Base-by-base conservation (phyloP, 1,140 invertebrate species). In the Polypedilum vanderplanki region DNA sequence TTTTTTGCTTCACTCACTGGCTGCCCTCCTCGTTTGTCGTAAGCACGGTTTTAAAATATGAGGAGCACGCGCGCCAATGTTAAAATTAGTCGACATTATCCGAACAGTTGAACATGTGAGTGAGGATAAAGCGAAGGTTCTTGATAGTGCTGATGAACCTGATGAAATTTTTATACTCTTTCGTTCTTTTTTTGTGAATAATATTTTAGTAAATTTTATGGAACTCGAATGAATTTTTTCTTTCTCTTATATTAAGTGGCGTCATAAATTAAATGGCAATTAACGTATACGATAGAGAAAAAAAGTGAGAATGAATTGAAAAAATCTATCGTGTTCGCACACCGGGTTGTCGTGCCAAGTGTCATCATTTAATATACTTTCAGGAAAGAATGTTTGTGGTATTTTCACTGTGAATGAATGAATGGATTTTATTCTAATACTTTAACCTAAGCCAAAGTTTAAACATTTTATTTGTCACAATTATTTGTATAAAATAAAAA, bases 141-240 rank as follows among this genome's bases (percentile, higher is more conserved):
- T 57, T 57, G n/a, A 57, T 57, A 57, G 46, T 57, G 46, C n/a
- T 57, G 46, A 57, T 57, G 46, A 57, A 57, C 46, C 46, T 57
- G 46, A 57, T 15, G n/a, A 57, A 57, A 57, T 57, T 57, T 57
- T 57, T 15, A 57, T 57, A 57, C 46, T 15, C 41, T 33, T 33
- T 33, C 24, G 5, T n/a, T n/a, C 24, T 33, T 33, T n/a, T n/a
- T 15, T 4, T 57, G n/a, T 57, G 12, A 57, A 57, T n/a, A 57
- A 57, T 57, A 57, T 57, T 57, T 57, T n/a, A 57, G 9, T n/a
- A n/a, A 15, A 15, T 15, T 57, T 57, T 12, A 57, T 57, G 46
- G 12, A 12, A n/a, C 46, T 57, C 15, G 12, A 57, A n/a, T n/a
- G n/a, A 57, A 57, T 57, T 33, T 5, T 33, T 33, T 33, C 24